Evolutionary conservation across 2,888 invertebrate genomes (phyloP).

Genomic region (Epistrophe eligans): DNA sequence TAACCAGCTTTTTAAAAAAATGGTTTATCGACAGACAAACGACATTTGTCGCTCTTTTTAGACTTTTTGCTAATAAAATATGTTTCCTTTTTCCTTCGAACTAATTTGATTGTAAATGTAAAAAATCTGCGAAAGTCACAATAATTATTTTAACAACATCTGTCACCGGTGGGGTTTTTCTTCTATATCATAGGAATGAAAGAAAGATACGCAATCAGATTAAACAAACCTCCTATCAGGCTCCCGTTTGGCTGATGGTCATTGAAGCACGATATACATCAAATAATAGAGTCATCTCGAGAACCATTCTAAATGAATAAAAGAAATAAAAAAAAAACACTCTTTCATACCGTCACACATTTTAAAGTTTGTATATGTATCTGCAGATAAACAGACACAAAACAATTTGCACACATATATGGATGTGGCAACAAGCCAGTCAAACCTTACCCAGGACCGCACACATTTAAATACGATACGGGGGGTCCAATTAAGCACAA

Average conservation of each 20-base stretch:
- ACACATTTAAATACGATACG: slow-evolving; percentile 79
- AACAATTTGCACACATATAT: background rate
- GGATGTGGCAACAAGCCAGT: slow-evolving; percentile 4
- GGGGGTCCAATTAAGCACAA: slow-evolving; percentile 80
- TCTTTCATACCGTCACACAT: slow-evolving; percentile 41
- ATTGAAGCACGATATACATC: background rate
- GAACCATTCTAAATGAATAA: background rate
- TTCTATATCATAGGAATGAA: slow-evolving; percentile 42
- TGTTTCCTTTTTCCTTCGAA: too few relatives aligned
- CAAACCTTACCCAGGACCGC: slow-evolving; percentile 74
- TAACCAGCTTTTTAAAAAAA: too few relatives aligned
- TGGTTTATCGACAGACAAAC: too few relatives aligned
- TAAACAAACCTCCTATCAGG: background rate
- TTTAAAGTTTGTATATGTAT: background rate
- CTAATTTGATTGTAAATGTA: too few relatives aligned
- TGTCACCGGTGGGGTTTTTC: slow-evolving; percentile 40
- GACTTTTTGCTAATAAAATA: too few relatives aligned
- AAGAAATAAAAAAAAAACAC: slow-evolving; percentile 11
- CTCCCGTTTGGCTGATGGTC: slow-evolving; percentile 16
- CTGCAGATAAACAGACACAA: background rate
- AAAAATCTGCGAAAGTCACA: background rate
- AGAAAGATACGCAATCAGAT: slow-evolving; percentile 24
- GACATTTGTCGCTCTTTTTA: too few relatives aligned
- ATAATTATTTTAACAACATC: slow-evolving; percentile 51
- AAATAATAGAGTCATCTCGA: slow-evolving; percentile 59